These are phyloP conservation scores for Ciconia boyciana DNA, from an alignment of 2,113 vertebrate species.

Conservation along the genomic window DNA sequence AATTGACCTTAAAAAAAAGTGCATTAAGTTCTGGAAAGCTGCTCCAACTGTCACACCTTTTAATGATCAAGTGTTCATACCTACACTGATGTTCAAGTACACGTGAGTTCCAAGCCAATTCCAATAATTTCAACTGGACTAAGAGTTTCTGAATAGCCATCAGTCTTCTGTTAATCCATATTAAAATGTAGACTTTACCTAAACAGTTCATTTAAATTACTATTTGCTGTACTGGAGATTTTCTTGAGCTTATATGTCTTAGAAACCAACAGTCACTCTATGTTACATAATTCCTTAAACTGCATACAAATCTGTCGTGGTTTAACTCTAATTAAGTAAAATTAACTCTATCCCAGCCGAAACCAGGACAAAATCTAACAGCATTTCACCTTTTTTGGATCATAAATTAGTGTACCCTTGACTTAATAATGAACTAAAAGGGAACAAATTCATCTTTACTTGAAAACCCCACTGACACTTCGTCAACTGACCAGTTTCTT, in stretches of 20 bases:
- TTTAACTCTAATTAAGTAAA: no score
- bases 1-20: neutral
- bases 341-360: no score
- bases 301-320: neutral
- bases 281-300: neutral
- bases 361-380: neutral
- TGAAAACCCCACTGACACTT: conserved; percentile 14
- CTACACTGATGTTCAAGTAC: neutral
- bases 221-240: neutral
- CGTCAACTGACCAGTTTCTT: neutral
- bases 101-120: neutral
- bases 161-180: neutral
- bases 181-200: neutral
- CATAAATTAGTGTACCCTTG: neutral
- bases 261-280: neutral
- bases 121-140: neutral
- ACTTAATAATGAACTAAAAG: neutral
- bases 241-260: neutral
- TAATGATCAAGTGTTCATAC: neutral
- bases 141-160: neutral
- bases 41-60: neutral
- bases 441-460: neutral
- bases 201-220: neutral
- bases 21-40: neutral
- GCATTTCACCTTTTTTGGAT: neutral